Percentiles rank a stretch among this genome's conserved stretches.
Conservation (phyloP, 2,797 vertebrate genomes). For the Emydoidea blandingii region DNA sequence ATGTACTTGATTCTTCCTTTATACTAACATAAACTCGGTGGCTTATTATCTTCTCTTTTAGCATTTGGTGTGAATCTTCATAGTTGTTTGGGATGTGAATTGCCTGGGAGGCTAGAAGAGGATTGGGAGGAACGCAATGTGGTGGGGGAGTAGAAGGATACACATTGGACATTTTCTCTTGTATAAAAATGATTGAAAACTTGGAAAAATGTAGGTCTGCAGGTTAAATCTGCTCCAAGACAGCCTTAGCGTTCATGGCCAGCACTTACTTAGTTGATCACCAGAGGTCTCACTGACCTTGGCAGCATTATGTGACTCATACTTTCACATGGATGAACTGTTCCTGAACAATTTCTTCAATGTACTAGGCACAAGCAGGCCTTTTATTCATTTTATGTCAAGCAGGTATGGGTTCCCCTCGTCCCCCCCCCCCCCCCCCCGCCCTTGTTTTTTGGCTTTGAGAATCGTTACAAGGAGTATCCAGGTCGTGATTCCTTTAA, state of each 20-base stretch:
- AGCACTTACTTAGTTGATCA: slow-evolving; percentile 56
- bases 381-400: slow-evolving; percentile 57
- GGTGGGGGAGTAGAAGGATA: neutral
- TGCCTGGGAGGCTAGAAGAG: neutral
- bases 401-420: neutral
- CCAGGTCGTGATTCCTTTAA: neutral
- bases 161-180: slow-evolving; percentile 23
- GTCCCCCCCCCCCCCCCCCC: too few relatives aligned
- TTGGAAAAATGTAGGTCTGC: neutral
- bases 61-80: slow-evolving; percentile 10
- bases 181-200: slow-evolving; percentile 35
- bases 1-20: neutral
- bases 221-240: slow-evolving; percentile 20
- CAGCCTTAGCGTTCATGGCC: slow-evolving; percentile 1
- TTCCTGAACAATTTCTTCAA: slow-evolving; percentile 66
- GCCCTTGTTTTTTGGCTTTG: neutral
- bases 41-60: neutral
- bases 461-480: neutral
- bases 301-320: slow-evolving; percentile 45
- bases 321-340: slow-evolving; percentile 62
- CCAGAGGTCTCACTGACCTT: slow-evolving; percentile 78
- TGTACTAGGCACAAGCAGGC: slow-evolving; percentile 53
- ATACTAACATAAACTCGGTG: slow-evolving; percentile 3
- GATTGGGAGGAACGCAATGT: neutral
- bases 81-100: neutral